Evolutionary conservation across 2,888 invertebrate species (phyloP).

Genomic region (Thymelicus lineola): DNA sequence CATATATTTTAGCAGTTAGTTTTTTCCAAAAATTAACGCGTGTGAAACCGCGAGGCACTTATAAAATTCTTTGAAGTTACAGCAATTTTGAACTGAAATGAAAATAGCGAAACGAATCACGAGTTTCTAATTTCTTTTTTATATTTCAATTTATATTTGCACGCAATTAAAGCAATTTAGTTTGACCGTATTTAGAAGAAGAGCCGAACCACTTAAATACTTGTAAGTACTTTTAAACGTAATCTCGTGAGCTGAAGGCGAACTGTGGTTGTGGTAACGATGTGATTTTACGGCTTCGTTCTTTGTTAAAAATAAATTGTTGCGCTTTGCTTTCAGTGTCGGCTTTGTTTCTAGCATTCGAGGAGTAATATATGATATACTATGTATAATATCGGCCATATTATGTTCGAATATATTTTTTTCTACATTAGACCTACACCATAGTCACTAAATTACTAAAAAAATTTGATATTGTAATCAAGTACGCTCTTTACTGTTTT

Average conservation of each 20-base stretch:
- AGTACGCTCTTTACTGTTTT: too few relatives aligned
- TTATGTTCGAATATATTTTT: neutral
- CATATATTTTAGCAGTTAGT: too few relatives aligned
- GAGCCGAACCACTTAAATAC: slow-evolving; percentile 15
- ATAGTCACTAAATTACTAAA: too few relatives aligned
- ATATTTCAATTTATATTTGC: neutral
- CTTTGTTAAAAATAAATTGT: slow-evolving; percentile 12
- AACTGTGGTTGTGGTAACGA: slow-evolving; percentile 11
- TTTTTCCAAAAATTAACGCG: too few relatives aligned
- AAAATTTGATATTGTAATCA: too few relatives aligned
- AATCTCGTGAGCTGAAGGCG: slow-evolving; percentile 5
- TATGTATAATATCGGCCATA: neutral
- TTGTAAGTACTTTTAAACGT: slow-evolving; percentile 12
- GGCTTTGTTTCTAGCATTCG: slow-evolving; percentile 1
- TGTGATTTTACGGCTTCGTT: slow-evolving; percentile 10
- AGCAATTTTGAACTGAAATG: too few relatives aligned
- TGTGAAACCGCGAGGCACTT: too few relatives aligned
- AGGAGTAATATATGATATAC: neutral
- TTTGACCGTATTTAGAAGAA: slow-evolving; percentile 3
- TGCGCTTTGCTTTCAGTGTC: slow-evolving; percentile 3
- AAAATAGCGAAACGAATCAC: neutral
- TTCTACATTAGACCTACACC: too few relatives aligned
- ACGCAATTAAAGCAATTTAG: slow-evolving; percentile 10
- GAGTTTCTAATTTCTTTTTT: neutral
- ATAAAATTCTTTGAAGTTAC: too few relatives aligned